phyloP scores from a whole-genome alignment of 2,113 vertebrate species.

The Esox niger region DNA sequence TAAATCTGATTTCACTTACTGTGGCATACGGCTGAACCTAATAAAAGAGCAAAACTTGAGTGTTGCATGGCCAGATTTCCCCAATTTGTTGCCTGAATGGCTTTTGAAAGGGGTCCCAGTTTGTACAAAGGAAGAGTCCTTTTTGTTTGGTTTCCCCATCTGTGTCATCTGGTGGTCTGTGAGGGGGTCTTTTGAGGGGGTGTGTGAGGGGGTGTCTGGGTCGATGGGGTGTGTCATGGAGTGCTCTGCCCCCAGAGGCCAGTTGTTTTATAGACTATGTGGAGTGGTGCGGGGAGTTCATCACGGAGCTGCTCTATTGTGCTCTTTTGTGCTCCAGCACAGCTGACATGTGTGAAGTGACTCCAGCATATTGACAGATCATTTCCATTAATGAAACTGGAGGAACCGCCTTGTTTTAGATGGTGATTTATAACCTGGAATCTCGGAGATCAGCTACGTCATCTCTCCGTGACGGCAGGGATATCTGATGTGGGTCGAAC shows the following conservation, averaged over 20 bases:
- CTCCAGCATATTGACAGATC: conserved; percentile 91
- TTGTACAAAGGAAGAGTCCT: conserved; percentile 86
- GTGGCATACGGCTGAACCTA: conserved; percentile 67
- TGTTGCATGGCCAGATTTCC: conserved; percentile 79
- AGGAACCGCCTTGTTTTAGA: conserved; percentile 80
- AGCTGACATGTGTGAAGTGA: conserved; percentile 92
- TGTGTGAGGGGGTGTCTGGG: conserved; percentile 66
- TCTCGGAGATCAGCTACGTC: too few species aligned
- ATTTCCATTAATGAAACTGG: conserved; percentile 95
- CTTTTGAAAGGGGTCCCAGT: conserved; percentile 82
- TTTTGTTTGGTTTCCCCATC: conserved; percentile 90
- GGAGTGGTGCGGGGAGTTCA: conserved; percentile 90
- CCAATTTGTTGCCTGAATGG: conserved; percentile 88
- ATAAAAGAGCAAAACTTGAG: conserved; percentile 77
- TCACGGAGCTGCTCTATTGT: conserved; percentile 88
- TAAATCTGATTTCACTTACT: conserved; percentile 75
- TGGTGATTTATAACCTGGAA: conserved; percentile 77
- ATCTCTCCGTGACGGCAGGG: too few species aligned
- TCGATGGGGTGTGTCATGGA: conserved; percentile 82
- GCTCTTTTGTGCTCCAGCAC: conserved; percentile 85
- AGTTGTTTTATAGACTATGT: conserved; percentile 96
- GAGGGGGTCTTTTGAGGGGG: conserved; percentile 79
- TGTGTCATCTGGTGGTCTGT: conserved; percentile 96
- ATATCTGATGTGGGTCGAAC: too few species aligned
- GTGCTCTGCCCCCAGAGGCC: conserved; percentile 84